A percentile compares a stretch with the other conserved stretches of the same genome.
Evolutionary conservation across 2,113 vertebrate species (phyloP).

Genomic region (Nibea albiflora): DNA sequence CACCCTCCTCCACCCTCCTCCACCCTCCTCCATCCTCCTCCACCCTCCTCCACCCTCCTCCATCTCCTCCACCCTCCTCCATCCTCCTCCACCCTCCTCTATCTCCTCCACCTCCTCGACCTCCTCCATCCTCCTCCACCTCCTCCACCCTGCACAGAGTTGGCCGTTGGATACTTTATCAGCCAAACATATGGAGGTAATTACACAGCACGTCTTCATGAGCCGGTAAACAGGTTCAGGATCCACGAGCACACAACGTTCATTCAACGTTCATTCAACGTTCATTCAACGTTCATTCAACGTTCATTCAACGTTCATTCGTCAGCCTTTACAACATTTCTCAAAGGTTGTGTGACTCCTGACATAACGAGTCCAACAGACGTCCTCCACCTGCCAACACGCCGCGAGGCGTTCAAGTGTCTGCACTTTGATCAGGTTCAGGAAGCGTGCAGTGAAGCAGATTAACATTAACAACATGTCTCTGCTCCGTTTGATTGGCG

Average conservation of each 20-base stretch:
- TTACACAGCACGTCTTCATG: slow-evolving; percentile 33
- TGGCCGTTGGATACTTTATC: slow-evolving; percentile 14
- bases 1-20: not conserved
- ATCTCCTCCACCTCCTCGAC: too few species aligned
- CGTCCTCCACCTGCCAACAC: slow-evolving; percentile 15
- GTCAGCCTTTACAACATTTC: too few species aligned
- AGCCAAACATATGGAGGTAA: slow-evolving; percentile 50
- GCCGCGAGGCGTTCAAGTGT: slow-evolving; percentile 35
- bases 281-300: too few species aligned
- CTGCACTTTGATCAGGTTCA: slow-evolving; percentile 33
- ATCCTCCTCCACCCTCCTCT: not conserved
- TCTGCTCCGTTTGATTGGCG: not conserved
- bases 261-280: not conserved
- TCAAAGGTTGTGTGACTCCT: not conserved
- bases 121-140: not conserved
- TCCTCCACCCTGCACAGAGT: not conserved
- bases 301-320: too few species aligned
- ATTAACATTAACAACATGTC: slow-evolving; percentile 26
- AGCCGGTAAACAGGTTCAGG: slow-evolving; percentile 21
- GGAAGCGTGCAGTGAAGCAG: slow-evolving; percentile 25
- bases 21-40: not conserved
- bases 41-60: not conserved
- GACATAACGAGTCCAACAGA: not conserved
- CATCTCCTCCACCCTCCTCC: not conserved
- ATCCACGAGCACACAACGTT: not conserved